Percentiles rank a stretch among this genome's conserved stretches.
Conservation (phyloP, 2,797 vertebrate genomes). For the Chiloscyllium punctatum region DNA sequence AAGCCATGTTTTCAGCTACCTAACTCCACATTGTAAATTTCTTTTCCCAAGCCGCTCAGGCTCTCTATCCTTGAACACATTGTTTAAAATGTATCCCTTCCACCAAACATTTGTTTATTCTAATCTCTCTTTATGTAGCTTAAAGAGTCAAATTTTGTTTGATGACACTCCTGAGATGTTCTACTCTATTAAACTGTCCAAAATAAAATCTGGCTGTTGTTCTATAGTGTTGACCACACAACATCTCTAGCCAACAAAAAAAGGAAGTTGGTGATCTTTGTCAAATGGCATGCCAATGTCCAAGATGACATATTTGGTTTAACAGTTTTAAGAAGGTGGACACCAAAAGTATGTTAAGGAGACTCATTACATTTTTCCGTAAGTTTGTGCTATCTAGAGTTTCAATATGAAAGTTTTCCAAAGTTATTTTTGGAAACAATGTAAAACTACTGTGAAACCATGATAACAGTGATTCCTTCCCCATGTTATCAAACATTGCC, state of each 20-base stretch:
- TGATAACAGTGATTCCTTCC: not conserved
- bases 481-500: not conserved
- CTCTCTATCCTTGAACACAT: not conserved
- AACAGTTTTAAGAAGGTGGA: not conserved
- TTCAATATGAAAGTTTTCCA: not conserved
- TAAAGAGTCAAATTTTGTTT: not conserved
- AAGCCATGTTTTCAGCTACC: not conserved
- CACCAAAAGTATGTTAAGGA: not conserved
- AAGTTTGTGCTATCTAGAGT: not conserved
- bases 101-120: not conserved
- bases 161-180: not conserved
- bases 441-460: not conserved
- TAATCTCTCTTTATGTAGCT: not conserved
- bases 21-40: not conserved
- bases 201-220: not conserved
- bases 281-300: not conserved
- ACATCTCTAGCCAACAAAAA: not conserved
- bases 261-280: not conserved
- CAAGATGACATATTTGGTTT: not conserved
- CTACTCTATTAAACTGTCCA: no score
- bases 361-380: not conserved
- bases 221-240: not conserved
- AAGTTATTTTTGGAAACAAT: not conserved
- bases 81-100: not conserved
- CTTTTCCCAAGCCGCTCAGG: not conserved